phyloP scores from a whole-genome alignment of 2,113 vertebrate genomes.

The Elaphurus davidianus region DNA sequence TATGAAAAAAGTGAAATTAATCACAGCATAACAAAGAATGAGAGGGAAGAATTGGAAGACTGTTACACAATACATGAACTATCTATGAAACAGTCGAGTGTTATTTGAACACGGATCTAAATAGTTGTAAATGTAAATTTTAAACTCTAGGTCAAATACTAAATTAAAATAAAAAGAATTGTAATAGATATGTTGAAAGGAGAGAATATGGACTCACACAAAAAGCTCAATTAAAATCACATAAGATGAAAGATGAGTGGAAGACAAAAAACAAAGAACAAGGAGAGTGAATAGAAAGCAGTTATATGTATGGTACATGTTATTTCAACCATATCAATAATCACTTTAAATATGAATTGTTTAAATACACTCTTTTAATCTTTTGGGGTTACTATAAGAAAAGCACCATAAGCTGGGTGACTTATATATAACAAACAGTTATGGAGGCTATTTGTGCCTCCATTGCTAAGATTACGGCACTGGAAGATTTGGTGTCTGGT shows the following conservation, averaged over 20 bases:
- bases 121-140: background rate
- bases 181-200: background rate
- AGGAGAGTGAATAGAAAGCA: background rate
- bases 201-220: background rate
- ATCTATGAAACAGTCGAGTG: background rate
- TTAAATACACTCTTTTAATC: background rate
- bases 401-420: background rate
- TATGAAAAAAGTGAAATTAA: background rate
- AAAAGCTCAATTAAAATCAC: background rate
- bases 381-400: background rate
- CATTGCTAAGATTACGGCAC: background rate
- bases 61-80: background rate
- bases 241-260: background rate
- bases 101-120: background rate
- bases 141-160: background rate
- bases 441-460: background rate
- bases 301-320: background rate
- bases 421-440: background rate
- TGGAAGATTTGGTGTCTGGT: too few relatives aligned
- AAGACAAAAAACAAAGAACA: background rate
- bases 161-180: background rate
- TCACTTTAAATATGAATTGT: background rate
- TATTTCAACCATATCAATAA: background rate
- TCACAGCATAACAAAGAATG: background rate
- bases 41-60: background rate